Conservation (phyloP, 2,888 invertebrate genomes). For the Orchesella flavescens region DNA sequence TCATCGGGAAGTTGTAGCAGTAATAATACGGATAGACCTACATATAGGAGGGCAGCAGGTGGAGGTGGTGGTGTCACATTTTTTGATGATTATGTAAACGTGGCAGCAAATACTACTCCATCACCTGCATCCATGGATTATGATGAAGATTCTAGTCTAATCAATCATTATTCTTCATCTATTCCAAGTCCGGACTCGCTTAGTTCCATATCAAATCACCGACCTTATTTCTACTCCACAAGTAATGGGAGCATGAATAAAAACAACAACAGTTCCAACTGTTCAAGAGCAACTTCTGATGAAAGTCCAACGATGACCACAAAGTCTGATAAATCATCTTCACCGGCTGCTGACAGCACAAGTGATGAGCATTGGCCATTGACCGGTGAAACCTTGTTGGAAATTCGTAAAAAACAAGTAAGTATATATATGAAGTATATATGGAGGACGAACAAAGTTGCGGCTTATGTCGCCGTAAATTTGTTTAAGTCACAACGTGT, state of each 20-base stretch:
- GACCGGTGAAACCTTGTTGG: conserved; percentile 67
- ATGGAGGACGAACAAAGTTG: background rate
- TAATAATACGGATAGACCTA: conserved; percentile 30
- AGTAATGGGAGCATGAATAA: conserved; percentile 20
- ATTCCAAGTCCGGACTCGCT: conserved; percentile 69
- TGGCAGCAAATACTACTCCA: conserved; percentile 27
- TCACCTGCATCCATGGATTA: conserved; percentile 59
- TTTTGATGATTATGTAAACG: conserved; percentile 50
- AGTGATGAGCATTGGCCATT: conserved; percentile 52
- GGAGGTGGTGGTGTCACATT: conserved; percentile 40
- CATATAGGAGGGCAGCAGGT: conserved; percentile 21
- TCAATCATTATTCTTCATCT: conserved; percentile 65
- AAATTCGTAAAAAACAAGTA: conserved; percentile 70
- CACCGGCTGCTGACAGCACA: conserved; percentile 26
- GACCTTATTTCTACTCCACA: conserved; percentile 30
- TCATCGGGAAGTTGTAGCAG: conserved; percentile 49
- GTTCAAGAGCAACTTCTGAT: conserved; percentile 19
- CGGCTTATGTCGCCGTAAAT: too few relatives aligned
- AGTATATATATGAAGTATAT: background rate
- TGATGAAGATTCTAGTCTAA: conserved; percentile 67
- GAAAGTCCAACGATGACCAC: conserved; percentile 34
- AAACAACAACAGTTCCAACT: background rate
- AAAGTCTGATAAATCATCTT: conserved; percentile 2
- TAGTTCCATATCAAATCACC: conserved; percentile 60
- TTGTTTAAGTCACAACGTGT: too few relatives aligned